Percentiles rank a stretch among this genome's conserved stretches.
These are phyloP conservation scores for Plebejus argus DNA, from an alignment of 2,888 invertebrate species.

Conservation along the genomic window DNA sequence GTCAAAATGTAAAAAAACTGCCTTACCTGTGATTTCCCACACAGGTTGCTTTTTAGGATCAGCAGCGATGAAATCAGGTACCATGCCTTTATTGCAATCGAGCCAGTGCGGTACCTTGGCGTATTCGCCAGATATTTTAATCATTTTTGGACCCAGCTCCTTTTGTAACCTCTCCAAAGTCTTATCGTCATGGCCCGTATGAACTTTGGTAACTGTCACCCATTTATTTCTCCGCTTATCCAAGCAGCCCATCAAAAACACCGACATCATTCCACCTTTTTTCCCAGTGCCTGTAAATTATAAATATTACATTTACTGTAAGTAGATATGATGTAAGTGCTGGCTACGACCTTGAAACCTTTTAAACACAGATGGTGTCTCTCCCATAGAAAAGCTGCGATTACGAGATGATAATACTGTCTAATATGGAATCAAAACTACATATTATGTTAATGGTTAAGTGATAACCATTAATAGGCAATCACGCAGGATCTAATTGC, in stretches of 20 bases:
- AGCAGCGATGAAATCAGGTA: slow-evolving; percentile 93
- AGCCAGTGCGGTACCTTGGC: slow-evolving; percentile 90
- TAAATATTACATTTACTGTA: neutral
- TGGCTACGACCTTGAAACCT: neutral
- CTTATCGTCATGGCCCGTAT: slow-evolving; percentile 93
- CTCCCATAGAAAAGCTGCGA: too few relatives aligned
- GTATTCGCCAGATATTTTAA: slow-evolving; percentile 89
- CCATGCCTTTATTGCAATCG: slow-evolving; percentile 88
- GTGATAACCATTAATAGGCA: too few relatives aligned
- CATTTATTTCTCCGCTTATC: slow-evolving; percentile 84
- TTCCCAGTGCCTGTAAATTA: slow-evolving; percentile 84
- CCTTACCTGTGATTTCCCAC: slow-evolving; percentile 93
- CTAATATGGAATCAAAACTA: too few relatives aligned
- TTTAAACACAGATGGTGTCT: too few relatives aligned
- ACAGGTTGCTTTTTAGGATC: slow-evolving; percentile 94
- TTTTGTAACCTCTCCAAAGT: slow-evolving; percentile 89
- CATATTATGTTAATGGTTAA: too few relatives aligned
- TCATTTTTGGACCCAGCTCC: slow-evolving; percentile 82
- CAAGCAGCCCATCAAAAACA: slow-evolving; percentile 96
- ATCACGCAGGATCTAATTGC: too few relatives aligned
- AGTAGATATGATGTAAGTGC: too few relatives aligned
- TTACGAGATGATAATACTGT: too few relatives aligned
- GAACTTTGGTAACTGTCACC: slow-evolving; percentile 96
- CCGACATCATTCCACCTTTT: slow-evolving; percentile 95
- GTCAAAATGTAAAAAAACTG: too few relatives aligned